These are phyloP conservation scores for Ceratotherium simum DNA, from an alignment of 2,113 vertebrate genomes.

Conservation along the genomic window DNA sequence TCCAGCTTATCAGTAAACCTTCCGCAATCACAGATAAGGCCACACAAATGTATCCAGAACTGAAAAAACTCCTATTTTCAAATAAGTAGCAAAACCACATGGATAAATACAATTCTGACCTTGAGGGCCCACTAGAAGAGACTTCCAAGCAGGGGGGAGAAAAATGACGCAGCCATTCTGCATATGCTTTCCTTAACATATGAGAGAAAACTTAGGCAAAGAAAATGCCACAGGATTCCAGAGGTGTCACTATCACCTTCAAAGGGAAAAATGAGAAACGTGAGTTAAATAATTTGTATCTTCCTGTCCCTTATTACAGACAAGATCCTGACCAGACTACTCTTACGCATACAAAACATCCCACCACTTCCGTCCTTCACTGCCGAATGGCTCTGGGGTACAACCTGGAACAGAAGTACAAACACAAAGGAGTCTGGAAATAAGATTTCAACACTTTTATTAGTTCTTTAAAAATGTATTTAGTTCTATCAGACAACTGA, in stretches of 20 bases:
- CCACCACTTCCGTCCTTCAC: background rate
- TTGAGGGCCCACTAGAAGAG: background rate
- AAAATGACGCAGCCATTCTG: background rate
- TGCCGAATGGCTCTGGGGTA: background rate
- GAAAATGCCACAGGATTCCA: conserved; percentile 42
- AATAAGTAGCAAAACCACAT: conserved; percentile 32
- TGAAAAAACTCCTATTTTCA: conserved; percentile 36
- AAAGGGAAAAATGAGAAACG: conserved; percentile 19
- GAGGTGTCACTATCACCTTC: background rate
- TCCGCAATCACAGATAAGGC: background rate
- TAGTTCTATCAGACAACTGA: background rate
- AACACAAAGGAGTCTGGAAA: background rate
- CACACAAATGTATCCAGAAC: background rate
- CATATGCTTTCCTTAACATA: background rate
- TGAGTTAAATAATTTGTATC: conserved; percentile 4
- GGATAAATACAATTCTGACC: background rate
- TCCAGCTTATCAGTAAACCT: background rate
- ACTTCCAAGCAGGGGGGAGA: background rate
- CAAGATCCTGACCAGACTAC: conserved; percentile 17
- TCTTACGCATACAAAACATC: background rate
- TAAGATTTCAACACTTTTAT: background rate
- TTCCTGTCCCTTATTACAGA: background rate
- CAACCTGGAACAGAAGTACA: background rate
- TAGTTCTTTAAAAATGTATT: conserved; percentile 29
- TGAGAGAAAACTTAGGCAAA: background rate